Evolutionary conservation across 2,888 invertebrate genomes (phyloP).

Genomic region (Rhodophaea formosa): DNA sequence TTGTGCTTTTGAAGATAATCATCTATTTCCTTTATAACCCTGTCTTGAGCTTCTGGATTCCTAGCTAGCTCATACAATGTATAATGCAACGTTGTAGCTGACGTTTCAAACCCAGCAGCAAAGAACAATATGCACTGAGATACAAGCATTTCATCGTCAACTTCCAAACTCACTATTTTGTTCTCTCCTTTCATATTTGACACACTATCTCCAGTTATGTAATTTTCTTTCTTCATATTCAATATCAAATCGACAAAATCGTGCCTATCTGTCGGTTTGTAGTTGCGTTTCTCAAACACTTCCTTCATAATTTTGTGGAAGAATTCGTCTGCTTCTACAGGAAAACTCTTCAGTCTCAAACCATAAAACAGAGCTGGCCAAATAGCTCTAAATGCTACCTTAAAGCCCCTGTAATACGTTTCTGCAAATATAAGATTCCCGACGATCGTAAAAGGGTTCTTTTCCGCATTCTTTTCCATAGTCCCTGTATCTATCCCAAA

Average conservation of each 20-base stretch:
- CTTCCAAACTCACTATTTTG: neutral
- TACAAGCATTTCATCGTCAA: conserved; percentile 1
- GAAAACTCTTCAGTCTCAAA: conserved; percentile 34
- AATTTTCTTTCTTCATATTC: conserved; percentile 23
- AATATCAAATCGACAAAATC: conserved; percentile 29
- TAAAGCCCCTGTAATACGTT: conserved; percentile 30
- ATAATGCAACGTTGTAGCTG: conserved; percentile 34
- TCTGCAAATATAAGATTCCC: conserved; percentile 33
- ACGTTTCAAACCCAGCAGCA: conserved; percentile 42
- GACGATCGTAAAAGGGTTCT: conserved; percentile 39
- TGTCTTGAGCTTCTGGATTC: conserved; percentile 29
- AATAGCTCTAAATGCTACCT: conserved; percentile 30
- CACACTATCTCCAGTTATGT: conserved; percentile 19
- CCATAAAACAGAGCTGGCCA: conserved; percentile 47
- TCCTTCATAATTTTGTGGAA: conserved; percentile 28
- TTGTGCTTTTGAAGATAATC: conserved; percentile 30
- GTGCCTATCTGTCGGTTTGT: conserved; percentile 21
- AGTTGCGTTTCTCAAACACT: conserved; percentile 20
- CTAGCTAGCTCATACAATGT: conserved; percentile 40
- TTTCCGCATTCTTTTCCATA: conserved; percentile 30
- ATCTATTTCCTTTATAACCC: conserved; percentile 37
- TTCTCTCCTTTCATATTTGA: neutral
- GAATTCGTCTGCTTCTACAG: conserved; percentile 34
- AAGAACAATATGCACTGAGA: conserved; percentile 53
- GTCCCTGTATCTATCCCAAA: conserved; percentile 45